Evolutionary conservation across 2,113 vertebrate genomes (phyloP).

Genomic region (Clupea harengus): DNA sequence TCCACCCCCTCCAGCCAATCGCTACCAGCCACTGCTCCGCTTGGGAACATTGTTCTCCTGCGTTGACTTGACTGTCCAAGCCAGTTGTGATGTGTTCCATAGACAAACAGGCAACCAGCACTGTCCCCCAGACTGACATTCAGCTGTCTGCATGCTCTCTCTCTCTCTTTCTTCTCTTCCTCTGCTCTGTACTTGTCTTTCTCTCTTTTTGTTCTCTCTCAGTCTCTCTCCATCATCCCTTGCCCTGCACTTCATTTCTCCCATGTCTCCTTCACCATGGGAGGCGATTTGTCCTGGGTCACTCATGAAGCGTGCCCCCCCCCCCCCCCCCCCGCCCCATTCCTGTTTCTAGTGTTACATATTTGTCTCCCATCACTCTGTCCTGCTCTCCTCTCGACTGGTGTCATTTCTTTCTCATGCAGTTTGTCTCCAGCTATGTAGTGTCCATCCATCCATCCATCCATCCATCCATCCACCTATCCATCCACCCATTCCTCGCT

Average conservation of each 20-base stretch:
- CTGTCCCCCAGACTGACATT: slow-evolving; percentile 78
- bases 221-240: slow-evolving; percentile 13
- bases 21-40: slow-evolving; percentile 39
- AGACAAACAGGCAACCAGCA: slow-evolving; percentile 99
- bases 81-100: slow-evolving; percentile 82
- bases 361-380: neutral
- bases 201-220: neutral
- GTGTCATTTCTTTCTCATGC: neutral
- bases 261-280: neutral
- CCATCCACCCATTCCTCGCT: neutral
- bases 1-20: slow-evolving; percentile 34
- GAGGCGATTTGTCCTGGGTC: neutral
- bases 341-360: slow-evolving; percentile 16
- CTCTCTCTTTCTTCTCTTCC: slow-evolving; percentile 24
- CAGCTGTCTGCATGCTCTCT: slow-evolving; percentile 52
- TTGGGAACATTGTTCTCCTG: slow-evolving; percentile 69
- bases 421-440: slow-evolving; percentile 8
- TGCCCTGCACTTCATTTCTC: slow-evolving; percentile 18
- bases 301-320: neutral
- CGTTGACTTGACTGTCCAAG: slow-evolving; percentile 77
- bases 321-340: neutral
- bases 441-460: neutral
- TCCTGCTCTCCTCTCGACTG: neutral
- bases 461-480: neutral
- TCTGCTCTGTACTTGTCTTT: slow-evolving; percentile 18